Conservation (phyloP, 2,113 vertebrate genomes). For the Piaya cayana region DNA sequence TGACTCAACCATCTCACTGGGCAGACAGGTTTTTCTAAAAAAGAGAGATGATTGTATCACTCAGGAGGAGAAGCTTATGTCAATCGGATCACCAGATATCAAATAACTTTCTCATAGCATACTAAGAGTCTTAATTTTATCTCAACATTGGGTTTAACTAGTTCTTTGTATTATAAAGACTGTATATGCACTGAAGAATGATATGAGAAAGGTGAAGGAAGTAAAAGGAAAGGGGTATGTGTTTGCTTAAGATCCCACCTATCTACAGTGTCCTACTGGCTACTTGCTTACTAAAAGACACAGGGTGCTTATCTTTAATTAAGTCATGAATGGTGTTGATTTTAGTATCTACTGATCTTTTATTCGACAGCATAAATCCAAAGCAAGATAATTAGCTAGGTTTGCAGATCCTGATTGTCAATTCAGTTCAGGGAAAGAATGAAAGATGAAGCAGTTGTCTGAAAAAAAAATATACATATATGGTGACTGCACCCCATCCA, state of each 20-base stretch:
- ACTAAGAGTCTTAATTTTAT: neutral
- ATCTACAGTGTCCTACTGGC: neutral
- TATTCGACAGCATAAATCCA: neutral
- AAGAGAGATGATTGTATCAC: neutral
- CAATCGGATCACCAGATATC: neutral
- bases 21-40: neutral
- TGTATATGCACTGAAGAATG: neutral
- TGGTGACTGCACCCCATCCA: neutral
- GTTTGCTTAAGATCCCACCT: neutral
- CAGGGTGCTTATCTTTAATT: neutral
- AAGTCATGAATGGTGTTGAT: neutral
- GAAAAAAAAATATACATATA: neutral
- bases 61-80: neutral
- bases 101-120: neutral
- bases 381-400: neutral
- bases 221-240: neutral
- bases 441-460: neutral
- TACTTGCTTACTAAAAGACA: neutral
- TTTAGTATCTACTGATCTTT: neutral
- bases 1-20: too few species aligned
- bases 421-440: neutral
- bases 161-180: neutral
- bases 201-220: neutral
- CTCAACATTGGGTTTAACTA: neutral
- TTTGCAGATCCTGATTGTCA: neutral